Evolutionary conservation across 2,797 vertebrate genomes (phyloP).

Genomic region (Argentina silus): DNA sequence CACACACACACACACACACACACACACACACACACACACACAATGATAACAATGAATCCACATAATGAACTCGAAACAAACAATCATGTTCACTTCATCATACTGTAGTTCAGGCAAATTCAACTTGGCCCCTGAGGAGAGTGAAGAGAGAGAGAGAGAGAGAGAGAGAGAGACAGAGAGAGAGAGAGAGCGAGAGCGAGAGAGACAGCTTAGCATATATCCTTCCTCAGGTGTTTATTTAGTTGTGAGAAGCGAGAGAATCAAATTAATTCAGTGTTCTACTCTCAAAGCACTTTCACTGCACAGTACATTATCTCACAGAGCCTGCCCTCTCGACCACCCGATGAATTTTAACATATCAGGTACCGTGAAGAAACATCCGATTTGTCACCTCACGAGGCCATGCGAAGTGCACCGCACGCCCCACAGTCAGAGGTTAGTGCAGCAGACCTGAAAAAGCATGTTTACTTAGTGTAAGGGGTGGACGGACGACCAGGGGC

Average conservation of each 20-base stretch:
- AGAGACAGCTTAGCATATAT: slow-evolving; percentile 16
- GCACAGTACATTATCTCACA: background rate
- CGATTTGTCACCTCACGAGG: slow-evolving; percentile 31
- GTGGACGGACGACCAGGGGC: background rate
- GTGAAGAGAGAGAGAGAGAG: background rate
- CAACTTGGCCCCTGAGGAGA: slow-evolving; percentile 15
- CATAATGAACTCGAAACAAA: slow-evolving; percentile 22
- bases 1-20: background rate
- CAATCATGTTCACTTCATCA: slow-evolving; percentile 32
- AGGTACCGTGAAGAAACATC: slow-evolving; percentile 27
- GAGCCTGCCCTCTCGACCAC: background rate
- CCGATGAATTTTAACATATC: slow-evolving; percentile 7
- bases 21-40: slow-evolving; percentile 1
- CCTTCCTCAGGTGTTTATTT: slow-evolving; percentile 39
- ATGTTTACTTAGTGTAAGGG: background rate
- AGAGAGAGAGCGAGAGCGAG: slow-evolving; percentile 7
- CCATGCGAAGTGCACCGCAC: slow-evolving; percentile 11
- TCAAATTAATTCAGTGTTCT: too few species aligned
- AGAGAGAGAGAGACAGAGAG: background rate
- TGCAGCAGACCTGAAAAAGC: slow-evolving; percentile 1
- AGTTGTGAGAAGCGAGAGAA: slow-evolving; percentile 51
- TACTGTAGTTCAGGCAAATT: slow-evolving; percentile 22
- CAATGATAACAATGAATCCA: background rate
- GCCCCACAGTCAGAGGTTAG: background rate
- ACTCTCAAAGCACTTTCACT: too few species aligned